Evolutionary conservation across 2,113 vertebrate species (phyloP).

Genomic region (Raja brachyura): DNA sequence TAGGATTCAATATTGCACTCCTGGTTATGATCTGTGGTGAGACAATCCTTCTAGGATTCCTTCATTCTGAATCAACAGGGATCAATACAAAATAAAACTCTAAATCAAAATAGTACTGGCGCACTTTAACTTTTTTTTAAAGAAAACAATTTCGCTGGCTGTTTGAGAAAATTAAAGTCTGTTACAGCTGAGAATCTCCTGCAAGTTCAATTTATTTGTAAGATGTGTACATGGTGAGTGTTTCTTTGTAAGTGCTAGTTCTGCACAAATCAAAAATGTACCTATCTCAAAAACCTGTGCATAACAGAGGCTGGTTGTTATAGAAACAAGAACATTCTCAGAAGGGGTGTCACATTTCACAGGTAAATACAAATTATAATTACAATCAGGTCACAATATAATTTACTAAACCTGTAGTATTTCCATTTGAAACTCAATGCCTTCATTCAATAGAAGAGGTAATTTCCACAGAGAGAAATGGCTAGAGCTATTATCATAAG

Average conservation of each 20-base stretch:
- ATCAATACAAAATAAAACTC: not conserved
- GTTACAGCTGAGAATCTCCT: not conserved
- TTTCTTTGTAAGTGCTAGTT: not conserved
- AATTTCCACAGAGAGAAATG: not conserved
- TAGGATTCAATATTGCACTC: not conserved
- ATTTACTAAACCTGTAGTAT: not conserved
- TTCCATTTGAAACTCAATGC: not conserved
- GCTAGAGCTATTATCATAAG: not conserved
- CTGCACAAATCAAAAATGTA: conserved; percentile 15
- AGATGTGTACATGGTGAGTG: not conserved
- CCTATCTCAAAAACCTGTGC: not conserved
- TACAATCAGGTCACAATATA: conserved; percentile 4
- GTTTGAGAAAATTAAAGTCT: not conserved
- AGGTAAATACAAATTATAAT: conserved; percentile 26
- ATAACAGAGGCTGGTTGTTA: conserved; percentile 24
- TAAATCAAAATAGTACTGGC: not conserved
- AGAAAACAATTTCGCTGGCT: not conserved
- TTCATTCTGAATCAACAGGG: not conserved
- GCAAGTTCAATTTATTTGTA: not conserved
- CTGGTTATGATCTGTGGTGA: not conserved
- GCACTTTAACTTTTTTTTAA: not conserved
- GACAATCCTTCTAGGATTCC: not conserved
- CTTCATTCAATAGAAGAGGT: not conserved
- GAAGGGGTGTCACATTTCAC: not conserved
- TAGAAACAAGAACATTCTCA: conserved; percentile 30